Evolutionary conservation across 2,797 vertebrate species (phyloP).

Genomic region (Paguma larvata): DNA sequence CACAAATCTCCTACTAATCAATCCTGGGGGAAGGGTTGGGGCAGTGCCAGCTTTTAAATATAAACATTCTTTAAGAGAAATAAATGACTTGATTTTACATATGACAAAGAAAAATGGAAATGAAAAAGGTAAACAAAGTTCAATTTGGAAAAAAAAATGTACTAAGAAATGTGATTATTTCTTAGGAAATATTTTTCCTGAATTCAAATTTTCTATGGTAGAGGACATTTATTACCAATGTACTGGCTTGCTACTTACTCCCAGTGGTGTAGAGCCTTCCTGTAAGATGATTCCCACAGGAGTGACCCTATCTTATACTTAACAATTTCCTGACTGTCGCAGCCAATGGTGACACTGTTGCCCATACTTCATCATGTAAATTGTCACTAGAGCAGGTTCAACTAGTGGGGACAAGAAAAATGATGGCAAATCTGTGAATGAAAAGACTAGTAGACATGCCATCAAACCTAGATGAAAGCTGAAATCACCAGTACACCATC

Average conservation of each 20-base stretch:
- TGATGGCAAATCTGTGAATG: background rate
- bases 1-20: background rate
- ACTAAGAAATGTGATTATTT: background rate
- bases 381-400: background rate
- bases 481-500: background rate
- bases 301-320: background rate
- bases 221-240: background rate
- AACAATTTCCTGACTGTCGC: background rate
- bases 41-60: background rate
- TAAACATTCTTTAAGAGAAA: background rate
- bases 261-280: background rate
- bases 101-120: conserved; percentile 26
- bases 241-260: background rate
- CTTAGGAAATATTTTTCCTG: background rate
- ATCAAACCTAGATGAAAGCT: background rate
- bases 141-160: background rate
- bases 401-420: conserved; percentile 9
- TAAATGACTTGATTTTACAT: background rate
- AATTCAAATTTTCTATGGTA: background rate
- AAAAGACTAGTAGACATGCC: background rate
- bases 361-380: background rate
- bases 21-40: background rate
- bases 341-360: background rate
- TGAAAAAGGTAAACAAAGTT: background rate
- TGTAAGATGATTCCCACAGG: rapidly evolving